Percentiles rank a stretch among this genome's conserved stretches.
These are phyloP conservation scores for Plusia festucae DNA, from an alignment of 2,888 invertebrate genomes.

Conservation along the genomic window DNA sequence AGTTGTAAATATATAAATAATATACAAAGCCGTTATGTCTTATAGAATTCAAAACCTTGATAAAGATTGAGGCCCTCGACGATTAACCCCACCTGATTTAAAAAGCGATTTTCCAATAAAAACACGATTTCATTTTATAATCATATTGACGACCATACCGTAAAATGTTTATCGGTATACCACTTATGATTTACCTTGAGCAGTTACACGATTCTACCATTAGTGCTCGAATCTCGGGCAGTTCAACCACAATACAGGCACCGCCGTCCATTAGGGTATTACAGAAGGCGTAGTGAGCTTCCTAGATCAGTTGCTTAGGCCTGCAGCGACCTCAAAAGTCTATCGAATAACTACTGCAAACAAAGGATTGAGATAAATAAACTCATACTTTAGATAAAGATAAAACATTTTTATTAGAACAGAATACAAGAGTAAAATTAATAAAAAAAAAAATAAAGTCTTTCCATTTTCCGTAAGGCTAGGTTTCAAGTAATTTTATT, in stretches of 20 bases:
- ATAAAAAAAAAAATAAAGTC: no score
- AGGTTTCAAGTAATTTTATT: no score
- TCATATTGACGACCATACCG: neutral
- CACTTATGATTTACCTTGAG: neutral
- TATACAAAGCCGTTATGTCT: no score
- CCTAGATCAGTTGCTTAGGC: conserved; percentile 4
- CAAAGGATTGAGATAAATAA: neutral
- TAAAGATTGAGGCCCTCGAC: no score
- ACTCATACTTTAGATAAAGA: neutral
- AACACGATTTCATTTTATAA: neutral
- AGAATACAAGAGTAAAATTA: no score
- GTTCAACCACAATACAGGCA: neutral
- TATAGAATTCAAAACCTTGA: no score
- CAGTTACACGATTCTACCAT: conserved; percentile 1
- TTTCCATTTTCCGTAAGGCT: no score
- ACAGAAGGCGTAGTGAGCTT: neutral
- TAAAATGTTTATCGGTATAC: conserved; percentile 3
- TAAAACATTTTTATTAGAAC: no score
- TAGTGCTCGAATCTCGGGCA: conserved; percentile 4
- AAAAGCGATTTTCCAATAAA: neutral
- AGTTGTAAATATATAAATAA: no score
- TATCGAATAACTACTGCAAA: neutral
- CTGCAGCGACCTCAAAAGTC: neutral
- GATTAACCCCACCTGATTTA: no score
- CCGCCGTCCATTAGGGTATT: conserved; percentile 2